Percentiles rank a stretch among this genome's conserved stretches.
These are phyloP conservation scores for Lycopodina hypogea DNA, from an alignment of 37 sponge, comb jelly and placozoan genomes.

Conservation along the genomic window DNA sequence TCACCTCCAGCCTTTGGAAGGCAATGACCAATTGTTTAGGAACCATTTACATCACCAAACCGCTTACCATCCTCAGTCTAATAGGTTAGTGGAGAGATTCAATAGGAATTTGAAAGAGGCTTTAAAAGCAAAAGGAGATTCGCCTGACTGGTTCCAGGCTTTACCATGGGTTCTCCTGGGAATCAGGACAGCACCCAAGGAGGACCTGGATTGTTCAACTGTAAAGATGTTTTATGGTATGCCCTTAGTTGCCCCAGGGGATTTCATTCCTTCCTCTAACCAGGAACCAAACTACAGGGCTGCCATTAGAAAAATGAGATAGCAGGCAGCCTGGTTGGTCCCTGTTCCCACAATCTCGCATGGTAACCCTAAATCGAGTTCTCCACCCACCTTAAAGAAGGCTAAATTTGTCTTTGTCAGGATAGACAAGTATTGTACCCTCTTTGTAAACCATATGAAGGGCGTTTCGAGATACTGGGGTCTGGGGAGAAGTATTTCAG, in stretches of 20 bases:
- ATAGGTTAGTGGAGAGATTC: conserved; percentile 30
- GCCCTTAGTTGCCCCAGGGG: conserved; percentile 27
- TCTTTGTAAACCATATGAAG: conserved; percentile 40
- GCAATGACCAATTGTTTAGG: conserved; percentile 31
- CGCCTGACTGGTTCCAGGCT: conserved; percentile 21
- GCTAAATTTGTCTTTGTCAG: conserved; percentile 9
- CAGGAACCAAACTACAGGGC: not conserved
- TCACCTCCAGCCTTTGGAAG: conserved; percentile 29
- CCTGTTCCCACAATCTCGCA: conserved; percentile 34
- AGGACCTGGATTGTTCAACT: conserved; percentile 35
- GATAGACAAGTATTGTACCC: conserved; percentile 19
- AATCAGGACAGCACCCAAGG: conserved; percentile 42
- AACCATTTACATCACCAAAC: conserved; percentile 24
- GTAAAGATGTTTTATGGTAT: conserved; percentile 29
- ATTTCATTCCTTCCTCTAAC: conserved; percentile 6
- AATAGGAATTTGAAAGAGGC: conserved; percentile 14
- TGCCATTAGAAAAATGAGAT: not conserved
- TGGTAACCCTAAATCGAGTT: not conserved
- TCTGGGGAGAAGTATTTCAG: conserved; percentile 20
- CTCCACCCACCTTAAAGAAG: not conserved
- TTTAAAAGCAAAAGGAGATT: conserved; percentile 3
- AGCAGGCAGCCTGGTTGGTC: conserved; percentile 3
- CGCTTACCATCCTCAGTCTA: conserved; percentile 29
- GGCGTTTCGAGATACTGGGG: conserved; percentile 29
- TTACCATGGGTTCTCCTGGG: conserved; percentile 40